Percentiles rank a stretch among this genome's conserved stretches.
phyloP scores from a whole-genome alignment of 1,140 invertebrate genomes.

The Propsilocerus akamusi region DNA sequence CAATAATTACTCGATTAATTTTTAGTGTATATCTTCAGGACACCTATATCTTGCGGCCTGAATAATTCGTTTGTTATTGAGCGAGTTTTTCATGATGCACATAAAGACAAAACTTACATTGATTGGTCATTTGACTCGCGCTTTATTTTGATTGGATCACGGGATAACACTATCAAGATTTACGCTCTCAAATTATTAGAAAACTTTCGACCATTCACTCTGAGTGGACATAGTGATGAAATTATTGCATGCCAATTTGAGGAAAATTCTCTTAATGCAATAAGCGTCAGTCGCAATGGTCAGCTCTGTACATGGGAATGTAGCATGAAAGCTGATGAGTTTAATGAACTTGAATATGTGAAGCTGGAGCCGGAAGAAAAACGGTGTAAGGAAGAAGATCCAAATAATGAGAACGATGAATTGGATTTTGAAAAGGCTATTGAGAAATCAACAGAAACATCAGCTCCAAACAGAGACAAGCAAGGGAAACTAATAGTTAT shows the following conservation, averaged over 20 bases:
- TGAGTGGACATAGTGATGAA: conserved; percentile 63
- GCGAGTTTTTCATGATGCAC: conserved; percentile 56
- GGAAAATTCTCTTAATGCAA: conserved; percentile 60
- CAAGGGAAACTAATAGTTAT: conserved; percentile 12
- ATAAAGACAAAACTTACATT: conserved; percentile 65
- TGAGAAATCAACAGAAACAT: conserved; percentile 26
- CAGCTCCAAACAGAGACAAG: conserved; percentile 8
- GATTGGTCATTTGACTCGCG: conserved; percentile 87
- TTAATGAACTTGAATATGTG: conserved; percentile 20
- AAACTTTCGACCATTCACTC: conserved; percentile 50
- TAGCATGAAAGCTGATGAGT: conserved; percentile 43
- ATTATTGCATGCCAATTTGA: conserved; percentile 82
- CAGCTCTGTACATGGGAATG: conserved; percentile 78
- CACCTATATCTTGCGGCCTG: conserved; percentile 62
- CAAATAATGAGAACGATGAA: conserved; percentile 21
- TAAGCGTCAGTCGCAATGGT: conserved; percentile 51
- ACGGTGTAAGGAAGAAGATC: conserved; percentile 26
- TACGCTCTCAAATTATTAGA: conserved; percentile 52
- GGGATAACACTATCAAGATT: conserved; percentile 69
- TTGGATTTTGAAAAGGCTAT: conserved; percentile 37
- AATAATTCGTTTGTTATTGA: conserved; percentile 81
- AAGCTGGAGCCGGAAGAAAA: conserved; percentile 21
- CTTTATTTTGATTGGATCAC: conserved; percentile 65
- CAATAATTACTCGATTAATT: conserved; percentile 10
- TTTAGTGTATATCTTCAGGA: conserved; percentile 70